phyloP scores from a whole-genome alignment of 1,140 invertebrate genomes.

The Drosophila chauvacae region DNA sequence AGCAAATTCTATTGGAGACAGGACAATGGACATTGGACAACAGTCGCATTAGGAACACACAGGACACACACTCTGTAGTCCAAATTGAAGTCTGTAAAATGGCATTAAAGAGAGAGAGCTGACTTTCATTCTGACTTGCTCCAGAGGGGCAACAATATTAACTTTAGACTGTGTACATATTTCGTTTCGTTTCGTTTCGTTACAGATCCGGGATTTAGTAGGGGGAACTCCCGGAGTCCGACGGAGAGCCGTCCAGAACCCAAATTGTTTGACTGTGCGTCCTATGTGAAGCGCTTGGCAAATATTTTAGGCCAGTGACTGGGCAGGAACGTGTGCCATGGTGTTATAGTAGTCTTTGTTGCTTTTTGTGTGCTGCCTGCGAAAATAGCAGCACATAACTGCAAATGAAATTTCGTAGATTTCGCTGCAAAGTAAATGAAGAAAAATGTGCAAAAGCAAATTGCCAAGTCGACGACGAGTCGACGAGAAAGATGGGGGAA shows the following conservation, averaged over 20 bases:
- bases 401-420: slow-evolving; percentile 82
- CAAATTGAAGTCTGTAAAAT: slow-evolving; percentile 48
- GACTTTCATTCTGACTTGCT: slow-evolving; percentile 9
- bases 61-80: background rate
- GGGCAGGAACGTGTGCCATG: slow-evolving; percentile 40
- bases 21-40: slow-evolving; percentile 12
- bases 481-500: slow-evolving; percentile 10
- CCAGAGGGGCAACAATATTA: slow-evolving; percentile 32
- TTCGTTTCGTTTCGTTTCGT: slow-evolving; percentile 47
- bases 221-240: slow-evolving; percentile 14
- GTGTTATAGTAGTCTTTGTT: slow-evolving; percentile 3
- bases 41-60: slow-evolving; percentile 49
- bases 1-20: slow-evolving; percentile 47
- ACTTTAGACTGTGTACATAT: slow-evolving; percentile 46
- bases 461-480: slow-evolving; percentile 48
- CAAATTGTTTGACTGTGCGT: slow-evolving; percentile 76
- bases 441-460: slow-evolving; percentile 80
- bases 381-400: slow-evolving; percentile 76
- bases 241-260: slow-evolving; percentile 10
- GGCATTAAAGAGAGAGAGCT: slow-evolving; percentile 23
- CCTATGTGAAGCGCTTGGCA: slow-evolving; percentile 75
- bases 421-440: slow-evolving; percentile 78
- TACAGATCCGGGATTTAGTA: slow-evolving; percentile 3
- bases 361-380: slow-evolving; percentile 43
- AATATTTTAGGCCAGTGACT: slow-evolving; percentile 70